Conservation (phyloP, 2,797 vertebrate genomes). For the Muscicapa comitata region DNA sequence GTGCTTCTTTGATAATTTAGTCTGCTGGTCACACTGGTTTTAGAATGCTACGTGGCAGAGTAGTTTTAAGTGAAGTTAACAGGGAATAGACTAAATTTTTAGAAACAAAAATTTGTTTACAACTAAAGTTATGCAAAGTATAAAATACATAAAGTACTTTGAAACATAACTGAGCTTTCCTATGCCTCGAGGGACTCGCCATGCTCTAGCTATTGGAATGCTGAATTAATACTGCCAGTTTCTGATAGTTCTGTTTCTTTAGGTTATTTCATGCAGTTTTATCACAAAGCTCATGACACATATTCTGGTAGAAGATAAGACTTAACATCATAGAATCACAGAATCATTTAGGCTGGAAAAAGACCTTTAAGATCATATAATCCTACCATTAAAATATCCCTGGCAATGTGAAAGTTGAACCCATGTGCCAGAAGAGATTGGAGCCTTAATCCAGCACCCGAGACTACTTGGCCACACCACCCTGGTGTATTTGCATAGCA, state of each 20-base stretch:
- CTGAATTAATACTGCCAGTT: background rate
- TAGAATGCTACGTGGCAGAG: background rate
- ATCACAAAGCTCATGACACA: background rate
- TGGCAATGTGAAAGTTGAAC: conserved; percentile 82
- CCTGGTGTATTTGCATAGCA: accelerated
- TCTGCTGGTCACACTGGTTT: background rate
- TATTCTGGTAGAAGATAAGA: background rate
- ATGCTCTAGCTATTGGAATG: background rate
- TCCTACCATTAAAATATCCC: background rate
- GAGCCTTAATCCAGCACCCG: background rate
- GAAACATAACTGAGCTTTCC: background rate
- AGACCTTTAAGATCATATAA: background rate
- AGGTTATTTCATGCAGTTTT: background rate
- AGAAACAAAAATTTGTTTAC: background rate
- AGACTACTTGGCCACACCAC: background rate
- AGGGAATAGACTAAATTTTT: background rate
- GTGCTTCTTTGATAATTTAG: background rate
- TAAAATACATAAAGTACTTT: background rate
- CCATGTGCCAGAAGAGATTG: conserved; percentile 70
- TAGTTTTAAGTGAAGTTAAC: background rate
- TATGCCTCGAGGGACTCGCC: accelerated
- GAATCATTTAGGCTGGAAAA: background rate
- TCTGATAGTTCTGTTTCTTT: background rate
- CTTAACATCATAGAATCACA: background rate
- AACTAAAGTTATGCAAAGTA: background rate